phyloP scores from a whole-genome alignment of 2,888 invertebrate species.

The Lypha dubia region DNA sequence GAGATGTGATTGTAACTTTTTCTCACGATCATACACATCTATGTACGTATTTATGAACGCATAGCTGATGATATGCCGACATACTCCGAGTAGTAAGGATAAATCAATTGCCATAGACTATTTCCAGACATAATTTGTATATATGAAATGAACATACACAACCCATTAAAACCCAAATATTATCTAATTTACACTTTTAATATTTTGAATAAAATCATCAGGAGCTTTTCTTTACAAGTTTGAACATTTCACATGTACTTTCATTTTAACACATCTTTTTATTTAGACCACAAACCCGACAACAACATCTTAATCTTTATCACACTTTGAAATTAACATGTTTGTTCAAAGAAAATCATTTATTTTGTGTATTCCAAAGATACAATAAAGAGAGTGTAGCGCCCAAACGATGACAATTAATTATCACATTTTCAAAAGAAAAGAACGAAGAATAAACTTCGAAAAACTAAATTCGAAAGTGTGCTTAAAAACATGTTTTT shows the following conservation, averaged over 20 bases:
- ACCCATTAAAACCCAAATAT: neutral
- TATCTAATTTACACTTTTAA: conserved; percentile 22
- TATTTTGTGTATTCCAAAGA: conserved; percentile 1
- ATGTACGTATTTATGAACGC: no score
- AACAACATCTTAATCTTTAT: conserved; percentile 6
- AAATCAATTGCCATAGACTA: no score
- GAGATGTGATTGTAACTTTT: no score
- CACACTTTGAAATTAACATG: conserved; percentile 18
- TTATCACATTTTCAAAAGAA: conserved; percentile 61
- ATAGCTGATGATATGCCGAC: no score
- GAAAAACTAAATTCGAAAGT: conserved; percentile 39
- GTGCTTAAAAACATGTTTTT: neutral
- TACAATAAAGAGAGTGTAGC: conserved; percentile 12
- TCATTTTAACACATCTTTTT: conserved; percentile 40
- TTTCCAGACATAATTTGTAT: no score
- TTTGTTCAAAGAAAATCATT: conserved; percentile 23
- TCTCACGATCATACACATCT: no score
- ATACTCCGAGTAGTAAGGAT: no score
- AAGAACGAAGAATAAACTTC: neutral
- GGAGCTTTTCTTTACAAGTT: conserved; percentile 11
- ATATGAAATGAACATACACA: no score
- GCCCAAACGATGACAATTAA: conserved; percentile 25
- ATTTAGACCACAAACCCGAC: conserved; percentile 17
- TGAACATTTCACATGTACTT: conserved; percentile 37
- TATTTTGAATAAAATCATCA: neutral